Base-by-base conservation (phyloP, 2,888 invertebrate genomes). In the Calliscelio sp. region DNA sequence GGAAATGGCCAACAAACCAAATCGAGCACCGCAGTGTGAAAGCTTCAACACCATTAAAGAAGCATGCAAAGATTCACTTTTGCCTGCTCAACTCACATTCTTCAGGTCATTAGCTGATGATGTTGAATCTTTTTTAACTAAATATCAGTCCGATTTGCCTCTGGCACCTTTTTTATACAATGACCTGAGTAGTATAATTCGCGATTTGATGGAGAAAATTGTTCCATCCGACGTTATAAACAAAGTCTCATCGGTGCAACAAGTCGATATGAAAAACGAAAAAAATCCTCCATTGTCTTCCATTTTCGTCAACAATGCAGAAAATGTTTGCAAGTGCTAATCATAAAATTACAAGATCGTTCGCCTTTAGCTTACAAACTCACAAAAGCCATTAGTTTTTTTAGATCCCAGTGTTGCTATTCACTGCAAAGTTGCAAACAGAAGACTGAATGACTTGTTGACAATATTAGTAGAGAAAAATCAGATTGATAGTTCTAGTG, bases 81-180 rank as follows among this genome's bases (percentile, higher is more conserved):
- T 86, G 11, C 20, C 35, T 14, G 63, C 70, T 2, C 78, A 86
- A 41, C 46, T 87, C 2, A 24, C 71, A 11, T 85, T 87, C 61
- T 86, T 85, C 38, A 38, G 75, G 49, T 59, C 83, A 6, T 7
- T 85, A 14, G 84, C 85, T 18, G 53, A 74, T 22, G 78, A 86
- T 24, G 18, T 87, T n/a, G 81, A 87, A 41, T 83, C 86, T 11
- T 87, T 86, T 78, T 46, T 85, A 16, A 83, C 53, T n/a, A 44
- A 85, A 32, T 87, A 84, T 38, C 84, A 87, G 55, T 68, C 86
- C 5, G 77, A 87, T 70, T 49, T 25, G 11, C 81, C 86, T 16
- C 25, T 86, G 18, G 80, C 75, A 22, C 82, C 85, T 28, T 80
- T 81, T 49, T 63, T 87, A 10, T 73, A 82, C 53, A 63, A 59